These are phyloP conservation scores for Lemur catta DNA, from an alignment of 2,797 vertebrate genomes.

Conservation along the genomic window DNA sequence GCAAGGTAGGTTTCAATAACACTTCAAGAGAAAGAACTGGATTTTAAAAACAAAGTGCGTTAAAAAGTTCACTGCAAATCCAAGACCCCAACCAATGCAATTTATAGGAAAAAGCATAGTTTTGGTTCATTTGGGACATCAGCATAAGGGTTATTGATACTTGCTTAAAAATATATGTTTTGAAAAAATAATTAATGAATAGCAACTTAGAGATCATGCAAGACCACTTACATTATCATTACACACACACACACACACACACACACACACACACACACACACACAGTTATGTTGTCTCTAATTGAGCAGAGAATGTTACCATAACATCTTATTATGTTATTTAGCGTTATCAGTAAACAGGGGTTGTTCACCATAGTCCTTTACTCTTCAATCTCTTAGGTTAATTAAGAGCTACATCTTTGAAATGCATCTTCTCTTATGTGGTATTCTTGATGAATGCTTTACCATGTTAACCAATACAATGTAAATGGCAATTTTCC, in stretches of 20 bases:
- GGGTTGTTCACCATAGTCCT: background rate
- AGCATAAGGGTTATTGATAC: background rate
- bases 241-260: background rate
- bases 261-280: background rate
- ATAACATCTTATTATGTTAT: background rate
- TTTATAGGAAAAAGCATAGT: background rate
- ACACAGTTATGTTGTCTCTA: background rate
- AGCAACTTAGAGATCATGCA: background rate
- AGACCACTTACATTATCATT: background rate
- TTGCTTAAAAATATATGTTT: background rate
- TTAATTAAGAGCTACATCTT: background rate
- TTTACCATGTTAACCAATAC: background rate
- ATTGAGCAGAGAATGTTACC: background rate
- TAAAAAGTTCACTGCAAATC: background rate
- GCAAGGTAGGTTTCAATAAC: background rate
- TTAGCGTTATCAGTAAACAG: background rate
- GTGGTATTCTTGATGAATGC: background rate
- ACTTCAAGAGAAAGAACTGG: background rate
- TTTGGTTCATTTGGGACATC: background rate
- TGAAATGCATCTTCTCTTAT: background rate
- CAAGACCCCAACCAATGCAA: background rate
- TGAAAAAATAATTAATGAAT: constrained; percentile 1
- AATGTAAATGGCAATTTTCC: background rate
- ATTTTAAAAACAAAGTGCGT: background rate
- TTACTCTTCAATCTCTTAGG: background rate